phyloP scores from a whole-genome alignment of 2,113 vertebrate species.

The Crotalus helleri region DNA sequence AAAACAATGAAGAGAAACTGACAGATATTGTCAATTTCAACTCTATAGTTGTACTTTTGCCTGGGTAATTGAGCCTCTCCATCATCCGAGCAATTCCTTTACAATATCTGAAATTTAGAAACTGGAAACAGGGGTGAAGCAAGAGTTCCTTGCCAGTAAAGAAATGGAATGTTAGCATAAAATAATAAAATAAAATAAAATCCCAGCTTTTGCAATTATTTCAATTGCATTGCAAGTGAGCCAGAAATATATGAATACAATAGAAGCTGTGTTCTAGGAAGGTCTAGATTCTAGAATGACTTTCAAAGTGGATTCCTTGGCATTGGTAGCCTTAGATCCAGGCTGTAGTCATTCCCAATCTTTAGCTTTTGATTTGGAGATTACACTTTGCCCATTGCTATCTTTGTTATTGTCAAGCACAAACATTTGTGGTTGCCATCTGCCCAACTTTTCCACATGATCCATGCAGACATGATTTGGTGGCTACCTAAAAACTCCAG shows the following conservation, averaged over 20 bases:
- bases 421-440: background rate
- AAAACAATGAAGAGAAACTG: background rate
- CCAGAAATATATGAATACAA: background rate
- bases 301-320: background rate
- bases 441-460: background rate
- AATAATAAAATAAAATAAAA: background rate
- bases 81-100: background rate
- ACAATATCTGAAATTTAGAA: background rate
- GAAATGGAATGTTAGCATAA: background rate
- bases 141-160: background rate
- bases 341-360: background rate
- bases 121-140: background rate
- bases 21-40: background rate
- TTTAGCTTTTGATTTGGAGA: background rate
- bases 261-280: background rate
- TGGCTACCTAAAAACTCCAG: conserved; percentile 6
- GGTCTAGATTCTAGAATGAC: background rate
- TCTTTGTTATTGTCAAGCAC: background rate
- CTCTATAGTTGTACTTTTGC: background rate
- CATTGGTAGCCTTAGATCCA: background rate
- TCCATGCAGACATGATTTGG: background rate
- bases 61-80: background rate
- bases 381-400: too few species aligned
- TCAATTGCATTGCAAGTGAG: background rate
- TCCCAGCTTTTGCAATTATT: background rate